Evolutionary conservation across 2,797 vertebrate species (phyloP).

Genomic region (Arctocebus calabarensis): DNA sequence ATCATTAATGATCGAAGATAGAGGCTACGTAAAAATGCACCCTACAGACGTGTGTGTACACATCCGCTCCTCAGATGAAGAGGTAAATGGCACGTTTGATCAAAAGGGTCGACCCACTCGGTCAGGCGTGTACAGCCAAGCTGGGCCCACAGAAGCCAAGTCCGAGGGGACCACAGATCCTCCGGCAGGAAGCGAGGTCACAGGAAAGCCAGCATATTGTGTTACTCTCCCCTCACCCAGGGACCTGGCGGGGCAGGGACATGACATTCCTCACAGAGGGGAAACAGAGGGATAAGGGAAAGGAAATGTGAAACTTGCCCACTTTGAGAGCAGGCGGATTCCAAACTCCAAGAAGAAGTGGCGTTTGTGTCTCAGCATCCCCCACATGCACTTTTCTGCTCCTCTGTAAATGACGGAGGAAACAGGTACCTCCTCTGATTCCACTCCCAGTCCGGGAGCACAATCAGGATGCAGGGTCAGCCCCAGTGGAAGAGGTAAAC

Average conservation of each 20-base stretch:
- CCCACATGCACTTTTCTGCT: background rate
- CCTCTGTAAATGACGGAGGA: conserved; percentile 43
- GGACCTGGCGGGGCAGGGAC: background rate
- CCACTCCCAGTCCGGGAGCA: background rate
- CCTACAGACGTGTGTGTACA: background rate
- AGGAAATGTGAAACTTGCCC: background rate
- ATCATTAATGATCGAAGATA: background rate
- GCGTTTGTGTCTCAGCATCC: background rate
- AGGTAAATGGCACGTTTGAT: background rate
- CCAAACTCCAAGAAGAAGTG: background rate
- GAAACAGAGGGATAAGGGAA: background rate
- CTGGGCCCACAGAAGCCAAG: background rate
- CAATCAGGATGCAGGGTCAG: conserved; percentile 73
- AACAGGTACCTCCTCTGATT: background rate
- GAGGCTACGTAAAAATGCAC: background rate
- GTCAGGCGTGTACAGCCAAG: background rate
- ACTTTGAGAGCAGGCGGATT: background rate
- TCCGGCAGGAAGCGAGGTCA: background rate
- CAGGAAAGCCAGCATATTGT: background rate
- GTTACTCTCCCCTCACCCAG: background rate
- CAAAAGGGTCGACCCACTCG: background rate
- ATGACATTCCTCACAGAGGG: background rate
- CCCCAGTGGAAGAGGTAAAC: conserved; percentile 55
- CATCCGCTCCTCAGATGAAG: background rate
- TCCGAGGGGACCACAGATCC: background rate